Evolutionary conservation across 37 sponge, comb jelly and placozoan species (phyloP), one percentile per base, ranked within the genome.

Genomic region (Crambe crambe): DNA sequence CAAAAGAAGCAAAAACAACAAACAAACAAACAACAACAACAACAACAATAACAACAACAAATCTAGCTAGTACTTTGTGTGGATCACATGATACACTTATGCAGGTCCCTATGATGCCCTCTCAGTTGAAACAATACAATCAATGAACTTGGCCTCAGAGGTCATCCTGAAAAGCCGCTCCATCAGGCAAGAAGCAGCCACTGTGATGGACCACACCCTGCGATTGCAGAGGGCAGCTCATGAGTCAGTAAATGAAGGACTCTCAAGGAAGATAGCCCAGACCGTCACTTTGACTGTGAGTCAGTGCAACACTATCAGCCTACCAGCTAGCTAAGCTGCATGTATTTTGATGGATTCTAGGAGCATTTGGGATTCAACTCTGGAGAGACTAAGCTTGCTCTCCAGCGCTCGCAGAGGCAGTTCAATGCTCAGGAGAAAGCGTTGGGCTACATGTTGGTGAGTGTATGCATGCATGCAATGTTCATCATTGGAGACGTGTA

Each of bases 241-340:
- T 41, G 30, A 42, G 4, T 37, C 87, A 3, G 90, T 89, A 61
- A 89, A 86, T 70, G 87, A 90, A 32, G 87, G 90, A 8, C 75
- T 93, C 22, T 61, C 83, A 37, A 73, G 86, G 32, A 93, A 93
- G 39, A 41, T 93, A 18, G 94, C 89, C 18, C 72, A 72, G 34
- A 93, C 94, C 22, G 75, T 93, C 9, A 93, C 94, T 27, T 51
- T 93, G 42, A 79, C 64, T 75, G 94, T 93, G 42, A 65, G 66
- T 65, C 21, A 26, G n/a, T n/a, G n/a, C n/a, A n/a, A n/a, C n/a
- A n/a, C n/a, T 47, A 15, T 12, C 6, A 47, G 51, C 6, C 12
- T 47, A 47, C 12, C 12, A 12, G 51, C 10, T 47, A 47, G 6
- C 51, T 47, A 47, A 47, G 6, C 51, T 15, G 12, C 12, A 47